A percentile compares a stretch with the other conserved stretches of the same genome.
phyloP scores from a whole-genome alignment of 2,888 invertebrate species.

The Calameuta idolon region DNA sequence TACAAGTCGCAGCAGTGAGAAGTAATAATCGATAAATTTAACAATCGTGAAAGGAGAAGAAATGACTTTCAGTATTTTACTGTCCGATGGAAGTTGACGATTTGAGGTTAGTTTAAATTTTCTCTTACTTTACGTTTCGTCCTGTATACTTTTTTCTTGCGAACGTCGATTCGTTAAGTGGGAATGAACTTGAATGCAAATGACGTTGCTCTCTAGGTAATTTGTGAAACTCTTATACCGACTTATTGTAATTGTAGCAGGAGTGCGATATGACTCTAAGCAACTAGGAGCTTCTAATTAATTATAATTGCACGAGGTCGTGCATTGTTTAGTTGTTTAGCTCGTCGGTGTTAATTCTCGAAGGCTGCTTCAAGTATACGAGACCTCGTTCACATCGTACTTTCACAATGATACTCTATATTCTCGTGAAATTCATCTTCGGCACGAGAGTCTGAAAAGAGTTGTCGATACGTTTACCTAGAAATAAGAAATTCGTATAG shows the following conservation, averaged over 20 bases:
- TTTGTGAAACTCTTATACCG: background rate
- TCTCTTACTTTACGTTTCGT: background rate
- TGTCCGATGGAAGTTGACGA: background rate
- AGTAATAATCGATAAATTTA: constrained; percentile 47
- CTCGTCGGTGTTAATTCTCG: constrained; percentile 11
- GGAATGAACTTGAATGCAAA: background rate
- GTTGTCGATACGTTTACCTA: no score
- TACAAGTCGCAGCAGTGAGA: no score
- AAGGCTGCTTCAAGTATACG: constrained; percentile 4
- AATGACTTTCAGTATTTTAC: background rate
- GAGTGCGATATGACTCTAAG: background rate
- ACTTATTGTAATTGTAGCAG: background rate
- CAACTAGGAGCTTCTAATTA: constrained; percentile 5
- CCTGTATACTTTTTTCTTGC: background rate
- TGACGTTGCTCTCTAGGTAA: background rate
- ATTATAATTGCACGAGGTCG: constrained; percentile 13
- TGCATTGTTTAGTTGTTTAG: constrained; percentile 20
- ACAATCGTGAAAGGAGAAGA: constrained; percentile 57
- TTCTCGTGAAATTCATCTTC: background rate
- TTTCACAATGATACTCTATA: constrained; percentile 26
- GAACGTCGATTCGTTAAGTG: background rate
- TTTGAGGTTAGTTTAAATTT: background rate
- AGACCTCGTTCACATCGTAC: constrained; percentile 33
- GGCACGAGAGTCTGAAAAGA: background rate
- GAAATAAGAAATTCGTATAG: background rate